Base-by-base conservation (phyloP, 2,113 vertebrate species). In the Elaphurus davidianus region DNA sequence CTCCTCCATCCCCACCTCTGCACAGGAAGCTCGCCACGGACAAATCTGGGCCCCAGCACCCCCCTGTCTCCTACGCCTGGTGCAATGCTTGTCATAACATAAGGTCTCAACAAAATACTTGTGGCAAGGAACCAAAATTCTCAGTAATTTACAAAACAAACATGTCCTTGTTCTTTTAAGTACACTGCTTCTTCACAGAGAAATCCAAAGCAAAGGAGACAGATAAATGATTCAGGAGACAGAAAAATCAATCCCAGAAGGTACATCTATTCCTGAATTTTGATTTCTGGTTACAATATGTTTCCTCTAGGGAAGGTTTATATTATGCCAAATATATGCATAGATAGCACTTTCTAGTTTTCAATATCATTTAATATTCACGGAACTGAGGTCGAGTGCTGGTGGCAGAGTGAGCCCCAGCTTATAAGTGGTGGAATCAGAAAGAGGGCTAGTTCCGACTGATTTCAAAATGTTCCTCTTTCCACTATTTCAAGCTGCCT, bases 171-270 rank as follows among this genome's bases (percentile, higher is more conserved):
- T 94, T 76, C 78, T 84, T 93, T 87, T 33, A 94, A 55, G 2
- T 50, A n/a, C 2, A 52, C 33, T 82, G 10, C 43, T 83, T 85
- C 81, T 92, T 94, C 33, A 91, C 55, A 21, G 87, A 89, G 83
- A 93, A 67, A 83, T 90, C 62, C 79, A 92, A 95, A 98, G 45
- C 43, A 81, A 97, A 92, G 21, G 23, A 90, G 28, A 85, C 15
- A 52, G 25, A n/a, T 64, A 86, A 62, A 82, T 95, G 54, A 91
- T 90, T 94, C 87, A 97, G 55, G 82, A 94, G 43, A 91, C 21
- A 97, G 62, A 55, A 86, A 74, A 71, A 95, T 89, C 71, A 95
- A 27, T 76, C 76, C 14, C 57, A 55, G 6, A 36, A 21, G 59
- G 23, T 87, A 4, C 25, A 84, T 64, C 19, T 87, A 57, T 33